phyloP scores from a whole-genome alignment of 92 coral and sea anemone species.

The Umimayanthus chanpuru region DNA sequence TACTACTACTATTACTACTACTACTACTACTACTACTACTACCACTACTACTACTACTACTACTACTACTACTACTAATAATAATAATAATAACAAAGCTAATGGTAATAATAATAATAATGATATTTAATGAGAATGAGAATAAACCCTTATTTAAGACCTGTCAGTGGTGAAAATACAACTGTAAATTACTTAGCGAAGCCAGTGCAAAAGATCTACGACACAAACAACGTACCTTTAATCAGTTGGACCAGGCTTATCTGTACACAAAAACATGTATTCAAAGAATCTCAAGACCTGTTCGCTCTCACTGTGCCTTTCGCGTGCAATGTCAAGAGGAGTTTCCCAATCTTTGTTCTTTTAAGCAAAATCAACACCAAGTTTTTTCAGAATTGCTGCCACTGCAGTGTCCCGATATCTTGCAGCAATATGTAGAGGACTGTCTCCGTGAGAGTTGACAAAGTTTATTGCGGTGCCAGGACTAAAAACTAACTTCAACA shows the following conservation, averaged over 20 bases:
- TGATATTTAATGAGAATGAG: no score
- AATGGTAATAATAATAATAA: no score
- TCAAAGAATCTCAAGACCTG: neutral
- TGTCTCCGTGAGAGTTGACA: neutral
- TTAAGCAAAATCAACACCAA: neutral
- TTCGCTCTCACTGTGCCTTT: slow-evolving; percentile 3
- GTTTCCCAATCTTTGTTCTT: neutral
- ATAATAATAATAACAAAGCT: no score
- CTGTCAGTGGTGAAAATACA: no score
- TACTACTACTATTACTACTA: no score
- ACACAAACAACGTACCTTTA: neutral
- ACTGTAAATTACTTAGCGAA: no score
- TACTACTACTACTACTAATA: no score
- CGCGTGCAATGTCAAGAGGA: slow-evolving; percentile 10
- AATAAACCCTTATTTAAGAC: no score
- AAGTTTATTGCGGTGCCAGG: neutral
- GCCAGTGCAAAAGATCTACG: no score
- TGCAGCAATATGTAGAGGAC: neutral
- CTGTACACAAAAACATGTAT: neutral
- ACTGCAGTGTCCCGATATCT: neutral
- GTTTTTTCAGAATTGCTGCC: neutral
- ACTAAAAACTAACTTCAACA: neutral
- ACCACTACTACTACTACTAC: no score
- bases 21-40: no score
- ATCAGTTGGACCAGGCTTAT: neutral